Evolutionary conservation across 2,888 invertebrate species (phyloP).

Genomic region (Andrena marginata): DNA sequence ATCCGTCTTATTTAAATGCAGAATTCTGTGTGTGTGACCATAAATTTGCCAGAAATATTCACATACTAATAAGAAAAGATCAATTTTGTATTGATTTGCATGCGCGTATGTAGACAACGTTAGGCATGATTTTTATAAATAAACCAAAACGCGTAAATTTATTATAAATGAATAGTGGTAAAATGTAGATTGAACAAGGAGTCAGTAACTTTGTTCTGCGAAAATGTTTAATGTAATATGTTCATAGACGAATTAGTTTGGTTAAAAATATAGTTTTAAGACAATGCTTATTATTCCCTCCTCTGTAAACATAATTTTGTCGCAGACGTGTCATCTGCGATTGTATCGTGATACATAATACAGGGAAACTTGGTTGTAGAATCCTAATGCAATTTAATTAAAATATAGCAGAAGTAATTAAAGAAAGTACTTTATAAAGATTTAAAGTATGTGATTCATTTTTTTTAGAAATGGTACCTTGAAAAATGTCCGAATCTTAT

Average conservation of each 20-base stretch:
- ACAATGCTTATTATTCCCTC: not conserved
- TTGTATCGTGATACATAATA: conserved; percentile 18
- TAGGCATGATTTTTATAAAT: conserved; percentile 20
- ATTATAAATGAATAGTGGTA: not conserved
- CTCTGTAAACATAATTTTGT: conserved; percentile 2
- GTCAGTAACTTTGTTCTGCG: not conserved
- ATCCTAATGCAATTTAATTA: conserved; percentile 35
- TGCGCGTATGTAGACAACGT: not conserved
- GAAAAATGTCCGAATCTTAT: not conserved
- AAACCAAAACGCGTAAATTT: not conserved
- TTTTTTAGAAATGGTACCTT: not conserved
- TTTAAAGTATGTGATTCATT: conserved; percentile 12
- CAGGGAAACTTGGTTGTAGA: conserved; percentile 23
- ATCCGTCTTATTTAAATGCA: conserved; percentile 10
- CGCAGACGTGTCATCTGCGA: conserved; percentile 1
- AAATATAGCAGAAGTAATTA: conserved; percentile 46
- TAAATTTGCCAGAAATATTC: conserved; percentile 24
- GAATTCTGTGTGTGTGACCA: conserved; percentile 4
- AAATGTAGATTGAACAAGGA: not conserved
- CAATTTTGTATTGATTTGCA: not conserved
- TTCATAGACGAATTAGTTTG: not conserved
- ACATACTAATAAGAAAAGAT: not conserved
- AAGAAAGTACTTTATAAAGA: conserved; percentile 50
- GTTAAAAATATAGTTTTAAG: not conserved
- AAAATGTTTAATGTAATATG: conserved; percentile 1